These are phyloP conservation scores for Orthochromis malagaraziensis DNA, from an alignment of 2,113 vertebrate species.

Conservation along the genomic window DNA sequence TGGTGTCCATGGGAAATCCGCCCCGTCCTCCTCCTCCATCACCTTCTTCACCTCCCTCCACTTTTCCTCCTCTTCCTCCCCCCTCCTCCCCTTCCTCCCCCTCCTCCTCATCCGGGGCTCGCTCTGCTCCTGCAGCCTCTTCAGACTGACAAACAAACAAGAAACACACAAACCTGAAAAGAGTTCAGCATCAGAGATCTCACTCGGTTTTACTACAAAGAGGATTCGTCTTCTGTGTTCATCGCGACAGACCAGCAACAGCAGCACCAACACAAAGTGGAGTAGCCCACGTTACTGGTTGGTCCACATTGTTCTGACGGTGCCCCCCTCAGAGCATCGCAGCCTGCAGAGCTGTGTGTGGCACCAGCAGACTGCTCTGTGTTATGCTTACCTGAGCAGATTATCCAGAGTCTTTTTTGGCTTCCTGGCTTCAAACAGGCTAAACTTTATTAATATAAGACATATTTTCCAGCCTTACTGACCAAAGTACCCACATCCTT, in stretches of 20 bases:
- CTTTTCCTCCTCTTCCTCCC: background rate
- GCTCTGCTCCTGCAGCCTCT: background rate
- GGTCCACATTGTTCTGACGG: background rate
- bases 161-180: fast-evolving
- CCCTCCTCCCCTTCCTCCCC: background rate
- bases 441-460: background rate
- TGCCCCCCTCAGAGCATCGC: background rate
- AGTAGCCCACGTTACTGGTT: fast-evolving
- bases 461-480: fast-evolving
- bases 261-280: background rate
- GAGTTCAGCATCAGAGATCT: background rate
- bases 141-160: slow-evolving; percentile 16
- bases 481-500: background rate
- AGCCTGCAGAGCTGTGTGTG: background rate
- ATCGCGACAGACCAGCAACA: background rate
- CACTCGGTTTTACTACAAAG: background rate
- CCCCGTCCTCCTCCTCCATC: slow-evolving; percentile 48
- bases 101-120: background rate
- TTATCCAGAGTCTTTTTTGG: background rate
- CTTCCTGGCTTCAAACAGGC: background rate
- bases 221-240: background rate
- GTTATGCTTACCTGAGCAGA: background rate
- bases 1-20: slow-evolving; percentile 36
- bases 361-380: background rate
- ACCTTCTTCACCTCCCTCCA: background rate